Evolutionary conservation across 1,140 invertebrate species (phyloP).

Genomic region (Lysiphlebus fabarum): DNA sequence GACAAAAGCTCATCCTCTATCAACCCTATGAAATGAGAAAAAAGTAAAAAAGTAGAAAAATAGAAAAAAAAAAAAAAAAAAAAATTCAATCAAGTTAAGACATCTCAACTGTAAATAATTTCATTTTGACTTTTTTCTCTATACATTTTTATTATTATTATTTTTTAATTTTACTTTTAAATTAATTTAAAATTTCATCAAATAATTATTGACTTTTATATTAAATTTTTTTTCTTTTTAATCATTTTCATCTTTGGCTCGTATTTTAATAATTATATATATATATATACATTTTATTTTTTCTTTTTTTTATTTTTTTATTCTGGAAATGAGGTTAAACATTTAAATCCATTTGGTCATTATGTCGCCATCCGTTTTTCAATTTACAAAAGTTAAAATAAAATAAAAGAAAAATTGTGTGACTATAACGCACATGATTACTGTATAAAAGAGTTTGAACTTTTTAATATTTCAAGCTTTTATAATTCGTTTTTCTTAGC

Average conservation of each 20-base stretch:
- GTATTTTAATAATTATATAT: too few relatives aligned
- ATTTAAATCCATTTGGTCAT: constrained; percentile 18
- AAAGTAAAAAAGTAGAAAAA: too few relatives aligned
- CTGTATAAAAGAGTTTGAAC: neutral
- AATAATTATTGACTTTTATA: constrained; percentile 8
- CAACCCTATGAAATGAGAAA: neutral
- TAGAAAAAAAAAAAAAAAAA: too few relatives aligned
- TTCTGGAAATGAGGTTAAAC: constrained; percentile 19
- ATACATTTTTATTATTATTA: too few relatives aligned
- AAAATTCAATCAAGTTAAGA: too few relatives aligned
- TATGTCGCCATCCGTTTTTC: constrained; percentile 1
- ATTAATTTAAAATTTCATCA: constrained; percentile 2
- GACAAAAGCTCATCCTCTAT: constrained; percentile 3
- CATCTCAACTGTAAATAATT: neutral
- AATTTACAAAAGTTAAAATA: too few relatives aligned
- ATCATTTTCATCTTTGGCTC: constrained; percentile 2
- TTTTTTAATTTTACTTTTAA: constrained; percentile 3
- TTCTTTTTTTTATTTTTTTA: neutral
- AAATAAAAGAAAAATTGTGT: too few relatives aligned
- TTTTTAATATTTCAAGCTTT: too few relatives aligned
- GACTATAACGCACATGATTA: neutral
- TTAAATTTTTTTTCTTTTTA: neutral
- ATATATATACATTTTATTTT: too few relatives aligned
- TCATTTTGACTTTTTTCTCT: neutral
- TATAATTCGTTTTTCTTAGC: too few relatives aligned